A percentile compares a stretch with the other conserved stretches of the same genome.
phyloP scores from a whole-genome alignment of 2,888 invertebrate species.

The Drosophila infuscata region DNA sequence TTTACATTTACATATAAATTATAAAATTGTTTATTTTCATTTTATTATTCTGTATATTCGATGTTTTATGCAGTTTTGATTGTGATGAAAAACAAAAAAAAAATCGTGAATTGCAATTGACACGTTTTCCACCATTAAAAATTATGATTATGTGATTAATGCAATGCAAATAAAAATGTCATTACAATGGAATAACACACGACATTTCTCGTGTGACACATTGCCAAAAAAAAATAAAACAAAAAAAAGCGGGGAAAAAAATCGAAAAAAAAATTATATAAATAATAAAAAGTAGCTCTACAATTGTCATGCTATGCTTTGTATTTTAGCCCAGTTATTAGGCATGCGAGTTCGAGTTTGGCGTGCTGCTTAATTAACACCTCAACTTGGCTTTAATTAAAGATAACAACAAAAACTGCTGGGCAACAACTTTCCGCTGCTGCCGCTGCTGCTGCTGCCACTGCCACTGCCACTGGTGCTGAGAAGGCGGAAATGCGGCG shows the following conservation, averaged over 20 bases:
- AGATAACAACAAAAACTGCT: slow-evolving; percentile 11
- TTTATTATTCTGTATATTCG: slow-evolving; percentile 15
- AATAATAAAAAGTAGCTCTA: slow-evolving; percentile 7
- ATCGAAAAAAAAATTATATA: slow-evolving; percentile 3
- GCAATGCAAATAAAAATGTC: slow-evolving; percentile 60
- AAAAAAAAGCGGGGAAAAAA: not conserved
- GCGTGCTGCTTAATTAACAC: slow-evolving; percentile 65
- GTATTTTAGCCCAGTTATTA: slow-evolving; percentile 70
- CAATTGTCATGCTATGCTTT: slow-evolving; percentile 3
- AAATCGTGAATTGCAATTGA: slow-evolving; percentile 48
- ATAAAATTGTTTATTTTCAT: not conserved
- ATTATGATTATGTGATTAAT: slow-evolving; percentile 67
- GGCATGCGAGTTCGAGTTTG: slow-evolving; percentile 41
- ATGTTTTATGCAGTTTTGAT: slow-evolving; percentile 37
- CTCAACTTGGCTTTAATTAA: slow-evolving; percentile 60
- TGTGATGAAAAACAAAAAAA: slow-evolving; percentile 20
- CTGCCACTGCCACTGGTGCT: slow-evolving; percentile 27
- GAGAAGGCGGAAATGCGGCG: slow-evolving; percentile 67
- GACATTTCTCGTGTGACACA: slow-evolving; percentile 56
- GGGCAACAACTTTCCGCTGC: not conserved
- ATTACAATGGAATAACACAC: slow-evolving; percentile 58
- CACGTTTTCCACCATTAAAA: slow-evolving; percentile 76
- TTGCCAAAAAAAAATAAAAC: slow-evolving; percentile 38
- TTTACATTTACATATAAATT: slow-evolving; percentile 24
- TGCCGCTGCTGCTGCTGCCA: slow-evolving; percentile 5